Evolutionary conservation across 2,113 vertebrate species (phyloP), one percentile per base, ranked within the genome.

Genomic region (Phyllopteryx taeniolatus): DNA sequence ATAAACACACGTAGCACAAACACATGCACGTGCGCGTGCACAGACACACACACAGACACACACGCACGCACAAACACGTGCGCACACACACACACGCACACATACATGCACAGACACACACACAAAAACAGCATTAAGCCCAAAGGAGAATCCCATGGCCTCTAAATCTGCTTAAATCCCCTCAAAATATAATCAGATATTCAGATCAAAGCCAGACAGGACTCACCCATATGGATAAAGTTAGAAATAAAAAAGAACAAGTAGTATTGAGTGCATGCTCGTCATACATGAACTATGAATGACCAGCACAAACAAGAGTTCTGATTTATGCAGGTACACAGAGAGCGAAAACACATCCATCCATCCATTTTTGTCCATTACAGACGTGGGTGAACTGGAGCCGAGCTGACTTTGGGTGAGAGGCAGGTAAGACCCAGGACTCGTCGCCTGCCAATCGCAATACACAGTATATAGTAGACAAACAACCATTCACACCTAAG

Each of bases 111-210:
- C 42, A 56, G 46, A 63, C 47, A 53, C 49, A 62, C 9, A 75
- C 72, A 74, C 68, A 76, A 76, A 71, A n/a, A 22, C 60, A 83
- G 76, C 76, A 33, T 68, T 85, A 83, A 88, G 78, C 82, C 76
- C 70, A 84, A 80, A 75, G 78, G 83, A 89, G 83, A 88, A 83
- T 85, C 80, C 85, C 77, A 80, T 62, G 80, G 80, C 79, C 79
- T 80, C 69, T 83, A 88, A 88, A 88, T 87, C 86, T 84, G 75
- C 83, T 87, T 86, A 86, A 88, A 91, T 87, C 84, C 69, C 83
- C 68, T 87, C 77, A 83, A 85, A 84, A 89, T 80, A 86, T 87
- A 86, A 89, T 88, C 85, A 89, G 85, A 91, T 87, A 91, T 87
- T 81, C 77, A 86, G 85, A 88, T 86, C 79, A 87, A 77, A 83